Evolutionary conservation across 1,140 invertebrate genomes (phyloP).

Genomic region (Drosophila pseudoobscura): DNA sequence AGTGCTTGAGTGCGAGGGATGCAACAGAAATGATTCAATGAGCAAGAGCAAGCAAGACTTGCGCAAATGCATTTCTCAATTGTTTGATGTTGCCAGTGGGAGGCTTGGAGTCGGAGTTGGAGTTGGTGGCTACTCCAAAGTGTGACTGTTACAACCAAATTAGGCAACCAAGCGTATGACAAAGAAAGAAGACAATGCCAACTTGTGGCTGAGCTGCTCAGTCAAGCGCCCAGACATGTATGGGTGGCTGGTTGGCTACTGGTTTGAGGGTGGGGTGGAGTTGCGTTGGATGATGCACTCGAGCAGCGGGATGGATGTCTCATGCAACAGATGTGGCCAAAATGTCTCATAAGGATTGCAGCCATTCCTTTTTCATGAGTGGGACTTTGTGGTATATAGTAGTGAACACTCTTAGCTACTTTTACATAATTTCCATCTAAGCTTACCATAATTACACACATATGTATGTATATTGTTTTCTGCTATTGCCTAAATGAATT

Average conservation of each 20-base stretch:
- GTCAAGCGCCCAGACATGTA: too few species aligned
- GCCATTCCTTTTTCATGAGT: too few species aligned
- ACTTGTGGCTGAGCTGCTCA: too few species aligned
- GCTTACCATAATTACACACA: too few species aligned
- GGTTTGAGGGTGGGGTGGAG: too few species aligned
- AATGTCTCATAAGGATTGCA: too few species aligned
- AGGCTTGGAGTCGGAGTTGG: background rate
- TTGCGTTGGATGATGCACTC: too few species aligned
- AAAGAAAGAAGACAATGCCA: conserved; percentile 20
- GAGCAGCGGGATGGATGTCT: too few species aligned
- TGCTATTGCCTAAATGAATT: conserved; percentile 15
- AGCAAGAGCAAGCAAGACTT: conserved; percentile 12
- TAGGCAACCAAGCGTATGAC: conserved; percentile 57
- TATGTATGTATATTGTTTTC: background rate
- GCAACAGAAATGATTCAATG: background rate
- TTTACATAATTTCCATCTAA: background rate
- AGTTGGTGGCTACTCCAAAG: conserved; percentile 22
- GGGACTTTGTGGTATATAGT: too few species aligned
- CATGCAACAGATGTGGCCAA: too few species aligned
- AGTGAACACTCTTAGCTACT: too few species aligned
- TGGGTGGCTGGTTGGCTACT: too few species aligned
- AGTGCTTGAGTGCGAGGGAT: background rate
- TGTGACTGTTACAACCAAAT: conserved; percentile 65
- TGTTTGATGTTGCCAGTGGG: background rate
- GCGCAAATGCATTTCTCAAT: conserved; percentile 46